phyloP scores from a whole-genome alignment of 2,797 vertebrate species.

The Hylomyscus alleni region DNA sequence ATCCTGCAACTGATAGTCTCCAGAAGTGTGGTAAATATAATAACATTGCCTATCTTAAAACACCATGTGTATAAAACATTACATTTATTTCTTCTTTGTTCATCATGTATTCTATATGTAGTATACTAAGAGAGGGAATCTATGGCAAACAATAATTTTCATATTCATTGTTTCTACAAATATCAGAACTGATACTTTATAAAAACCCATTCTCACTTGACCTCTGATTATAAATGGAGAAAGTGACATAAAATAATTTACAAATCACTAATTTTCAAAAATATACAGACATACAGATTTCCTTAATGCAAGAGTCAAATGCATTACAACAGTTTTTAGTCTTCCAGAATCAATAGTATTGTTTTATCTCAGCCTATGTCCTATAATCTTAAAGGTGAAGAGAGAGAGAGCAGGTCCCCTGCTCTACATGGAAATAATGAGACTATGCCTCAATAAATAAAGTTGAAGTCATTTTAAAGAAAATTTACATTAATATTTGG shows the following conservation, averaged over 20 bases:
- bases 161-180: neutral
- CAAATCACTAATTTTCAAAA: slow-evolving; percentile 53
- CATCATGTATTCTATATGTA: neutral
- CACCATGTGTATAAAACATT: slow-evolving; percentile 65
- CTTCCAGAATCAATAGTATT: neutral
- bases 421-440: neutral
- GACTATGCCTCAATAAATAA: neutral
- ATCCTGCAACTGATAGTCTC: slow-evolving; percentile 62
- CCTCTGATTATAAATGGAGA: slow-evolving; percentile 9
- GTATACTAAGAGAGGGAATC: neutral
- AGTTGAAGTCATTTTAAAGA: neutral
- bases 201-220: neutral
- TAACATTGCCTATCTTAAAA: slow-evolving; percentile 50
- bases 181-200: neutral
- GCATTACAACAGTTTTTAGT: neutral
- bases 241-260: slow-evolving; percentile 36
- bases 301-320: slow-evolving; percentile 15
- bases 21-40: slow-evolving; percentile 52
- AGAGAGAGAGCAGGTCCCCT: neutral
- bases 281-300: neutral
- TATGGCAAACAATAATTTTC: neutral
- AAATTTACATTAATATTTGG: neutral
- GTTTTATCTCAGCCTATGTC: neutral
- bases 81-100: slow-evolving; percentile 35
- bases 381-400: neutral